Evolutionary conservation across 2,113 vertebrate genomes (phyloP), one percentile per base, ranked within the genome.

Genomic region (Pseudorhombus dupliciocellatus): DNA sequence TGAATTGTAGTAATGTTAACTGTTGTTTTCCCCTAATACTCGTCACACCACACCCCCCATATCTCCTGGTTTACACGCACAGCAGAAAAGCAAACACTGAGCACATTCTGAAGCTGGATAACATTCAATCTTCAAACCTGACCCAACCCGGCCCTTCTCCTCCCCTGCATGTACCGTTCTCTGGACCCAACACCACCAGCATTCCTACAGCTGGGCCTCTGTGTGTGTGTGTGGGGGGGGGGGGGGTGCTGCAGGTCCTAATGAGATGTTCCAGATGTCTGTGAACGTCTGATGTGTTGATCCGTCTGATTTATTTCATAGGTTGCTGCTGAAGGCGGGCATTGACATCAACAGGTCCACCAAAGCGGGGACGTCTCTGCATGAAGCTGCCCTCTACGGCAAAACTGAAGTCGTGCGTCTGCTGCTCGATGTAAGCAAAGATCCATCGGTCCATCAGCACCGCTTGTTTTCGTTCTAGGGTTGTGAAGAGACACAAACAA

Each of bases 341-440:
- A 97, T 98, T 0, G 96, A 98, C 92, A 96, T 97, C 91, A 98
- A 98, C 94, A 94, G 93, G 70, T 89, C 95, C 85, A 97, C 96
- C 0, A 98, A 98, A 87, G 94, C 95, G 0, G 97, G 97, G 46
- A 98, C 96, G 0, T 95, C 96, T 0, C 93, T 98, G 50, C 97
- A 98, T 0, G 96, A 98, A 87, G 97, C 97, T 0, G 94, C 97
- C 0, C 94, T 98, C 46, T 98, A 96, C 0, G 97, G 97, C 59
- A 98, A 98, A 71, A 98, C 95, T 0, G 96, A 98, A 75, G 96
- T 96, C 66, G 97, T 98, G 55, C 94, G 94, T 59, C 88, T 97
- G 69, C 93, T 98, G 58, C 93, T 98, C 56, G 96, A 98, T 42
- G 97, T 98, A 88, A 93, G 94, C 7, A 2, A 46, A 46, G 16